Conservation (phyloP, 2,797 vertebrate species). For the Pangasius krempfi region DNA sequence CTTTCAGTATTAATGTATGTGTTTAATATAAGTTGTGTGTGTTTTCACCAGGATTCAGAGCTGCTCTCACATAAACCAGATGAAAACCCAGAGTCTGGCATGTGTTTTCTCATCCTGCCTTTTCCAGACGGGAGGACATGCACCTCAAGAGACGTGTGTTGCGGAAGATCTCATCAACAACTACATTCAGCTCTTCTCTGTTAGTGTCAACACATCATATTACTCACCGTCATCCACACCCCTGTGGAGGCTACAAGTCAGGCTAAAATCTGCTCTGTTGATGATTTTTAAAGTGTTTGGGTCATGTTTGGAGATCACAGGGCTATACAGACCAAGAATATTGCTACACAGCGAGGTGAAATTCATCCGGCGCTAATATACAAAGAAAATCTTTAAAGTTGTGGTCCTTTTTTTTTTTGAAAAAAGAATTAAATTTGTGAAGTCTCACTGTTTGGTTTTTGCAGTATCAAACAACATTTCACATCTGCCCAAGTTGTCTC, state of each 20-base stretch:
- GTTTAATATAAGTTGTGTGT: slow-evolving; percentile 20
- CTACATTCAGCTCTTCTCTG: slow-evolving; percentile 89
- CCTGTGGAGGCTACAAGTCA: not conserved
- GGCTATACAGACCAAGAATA: not conserved
- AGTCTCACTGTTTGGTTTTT: not conserved
- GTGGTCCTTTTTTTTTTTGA: not conserved
- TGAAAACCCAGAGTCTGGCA: slow-evolving; percentile 85
- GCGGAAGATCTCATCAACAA: slow-evolving; percentile 89
- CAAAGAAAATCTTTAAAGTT: not conserved
- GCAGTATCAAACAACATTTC: not conserved
- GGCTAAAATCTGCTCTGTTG: not conserved
- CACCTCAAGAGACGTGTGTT: slow-evolving; percentile 84
- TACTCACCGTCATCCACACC: not conserved
- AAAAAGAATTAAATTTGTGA: not conserved
- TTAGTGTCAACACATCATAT: slow-evolving; percentile 70
- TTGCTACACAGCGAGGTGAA: not conserved
- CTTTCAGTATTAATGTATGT: not conserved
- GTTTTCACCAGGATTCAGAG: slow-evolving; percentile 79
- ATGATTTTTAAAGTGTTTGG: not conserved
- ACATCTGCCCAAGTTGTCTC: not conserved
- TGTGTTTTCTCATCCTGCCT: slow-evolving; percentile 89
- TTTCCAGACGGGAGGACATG: slow-evolving; percentile 93
- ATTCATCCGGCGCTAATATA: no score
- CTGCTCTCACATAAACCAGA: slow-evolving; percentile 91
- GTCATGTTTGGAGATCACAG: not conserved